Evolutionary conservation across 1,140 invertebrate species (phyloP).

Genomic region (Cephus cinctus): DNA sequence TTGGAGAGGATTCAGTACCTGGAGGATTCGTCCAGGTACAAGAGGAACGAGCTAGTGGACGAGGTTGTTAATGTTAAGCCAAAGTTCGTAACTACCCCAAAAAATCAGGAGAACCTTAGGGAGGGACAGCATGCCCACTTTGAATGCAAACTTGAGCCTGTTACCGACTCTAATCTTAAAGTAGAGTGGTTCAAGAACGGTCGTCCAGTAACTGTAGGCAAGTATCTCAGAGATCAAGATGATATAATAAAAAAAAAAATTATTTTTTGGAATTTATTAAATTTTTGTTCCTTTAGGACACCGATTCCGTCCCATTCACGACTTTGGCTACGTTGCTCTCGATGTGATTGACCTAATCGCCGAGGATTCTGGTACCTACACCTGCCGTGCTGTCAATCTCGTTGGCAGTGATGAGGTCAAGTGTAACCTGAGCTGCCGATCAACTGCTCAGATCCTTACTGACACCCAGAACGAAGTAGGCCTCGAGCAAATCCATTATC

Average conservation of each 20-base stretch:
- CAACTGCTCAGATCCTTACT: slow-evolving; percentile 76
- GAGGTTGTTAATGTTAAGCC: slow-evolving; percentile 82
- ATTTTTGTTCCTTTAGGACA: slow-evolving; percentile 61
- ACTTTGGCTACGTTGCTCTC: slow-evolving; percentile 92
- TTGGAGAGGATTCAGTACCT: slow-evolving; percentile 89
- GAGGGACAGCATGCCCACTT: slow-evolving; percentile 96
- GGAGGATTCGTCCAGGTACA: slow-evolving; percentile 84
- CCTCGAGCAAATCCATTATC: slow-evolving; percentile 81
- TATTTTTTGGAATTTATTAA: slow-evolving; percentile 5
- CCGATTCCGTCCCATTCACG: slow-evolving; percentile 90
- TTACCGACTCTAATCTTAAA: slow-evolving; percentile 89
- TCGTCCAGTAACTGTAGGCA: slow-evolving; percentile 78
- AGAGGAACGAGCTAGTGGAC: slow-evolving; percentile 78
- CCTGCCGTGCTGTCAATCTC: slow-evolving; percentile 86
- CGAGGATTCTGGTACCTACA: slow-evolving; percentile 93
- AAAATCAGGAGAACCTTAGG: slow-evolving; percentile 77
- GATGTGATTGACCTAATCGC: slow-evolving; percentile 89
- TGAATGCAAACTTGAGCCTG: slow-evolving; percentile 96
- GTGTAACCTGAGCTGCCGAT: slow-evolving; percentile 69
- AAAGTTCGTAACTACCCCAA: slow-evolving; percentile 81
- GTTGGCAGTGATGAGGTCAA: slow-evolving; percentile 84
- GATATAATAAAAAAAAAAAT: not conserved
- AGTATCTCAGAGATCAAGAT: slow-evolving; percentile 20
- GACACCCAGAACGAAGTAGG: slow-evolving; percentile 82
- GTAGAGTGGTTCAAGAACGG: slow-evolving; percentile 95